Percentiles rank a stretch among this genome's conserved stretches.
phyloP scores from a whole-genome alignment of 2,113 vertebrate genomes.

The Scortum barcoo region DNA sequence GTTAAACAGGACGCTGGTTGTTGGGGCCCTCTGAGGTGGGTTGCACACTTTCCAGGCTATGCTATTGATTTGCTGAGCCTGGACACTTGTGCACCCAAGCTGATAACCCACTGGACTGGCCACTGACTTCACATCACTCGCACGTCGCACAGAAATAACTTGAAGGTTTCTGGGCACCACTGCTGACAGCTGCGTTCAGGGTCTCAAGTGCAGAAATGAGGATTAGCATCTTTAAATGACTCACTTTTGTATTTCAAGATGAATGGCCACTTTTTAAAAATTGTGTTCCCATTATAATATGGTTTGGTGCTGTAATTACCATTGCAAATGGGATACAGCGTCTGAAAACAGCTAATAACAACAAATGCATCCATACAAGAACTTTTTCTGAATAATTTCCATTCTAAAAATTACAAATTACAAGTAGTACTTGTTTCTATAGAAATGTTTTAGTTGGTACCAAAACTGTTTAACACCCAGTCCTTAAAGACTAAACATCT shows the following conservation, averaged over 20 bases:
- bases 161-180: not conserved
- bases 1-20: not conserved
- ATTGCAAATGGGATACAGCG: no score
- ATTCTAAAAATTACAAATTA: no score
- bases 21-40: not conserved
- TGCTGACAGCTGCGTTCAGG: no score
- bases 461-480: no score
- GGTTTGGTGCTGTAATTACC: no score
- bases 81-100: not conserved
- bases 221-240: not conserved
- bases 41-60: not conserved
- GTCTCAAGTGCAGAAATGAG: no score
- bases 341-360: no score
- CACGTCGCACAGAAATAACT: not conserved
- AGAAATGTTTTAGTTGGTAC: not conserved
- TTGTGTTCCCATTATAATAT: not conserved
- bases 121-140: not conserved
- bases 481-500: not conserved
- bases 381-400: no score
- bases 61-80: not conserved
- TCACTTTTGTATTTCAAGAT: not conserved
- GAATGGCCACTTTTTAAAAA: not conserved
- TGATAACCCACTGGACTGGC: not conserved
- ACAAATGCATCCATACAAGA: no score
- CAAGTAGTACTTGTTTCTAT: no score